Evolutionary conservation across 2,113 vertebrate species (phyloP), one percentile per base, ranked within the genome.

Genomic region (Siniperca chuatsi): DNA sequence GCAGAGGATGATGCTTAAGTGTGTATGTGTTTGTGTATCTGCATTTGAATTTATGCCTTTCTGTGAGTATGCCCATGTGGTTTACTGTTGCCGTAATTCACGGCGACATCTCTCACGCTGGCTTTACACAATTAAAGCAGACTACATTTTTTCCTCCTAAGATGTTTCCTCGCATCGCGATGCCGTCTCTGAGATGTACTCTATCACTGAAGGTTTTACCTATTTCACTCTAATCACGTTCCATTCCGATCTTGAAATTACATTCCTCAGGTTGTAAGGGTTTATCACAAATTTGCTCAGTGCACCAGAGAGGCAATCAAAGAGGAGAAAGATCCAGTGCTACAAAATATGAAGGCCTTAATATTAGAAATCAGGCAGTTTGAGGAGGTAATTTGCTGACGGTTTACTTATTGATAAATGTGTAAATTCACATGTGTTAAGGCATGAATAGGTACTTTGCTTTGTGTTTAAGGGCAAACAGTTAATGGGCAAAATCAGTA

Each of bases 71-170:
- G 79, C 82, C 71, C 57, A 2, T 87, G 78, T 78, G 84, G 84
- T 92, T 94, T 91, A 90, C 62, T 70, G 74, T 81, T 78, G 71
- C 76, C 20, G 57, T 91, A 89, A 94, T 92, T 93, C 76, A 87
- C 85, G 46, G 67, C 61, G 54, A 80, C 82, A 65, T 82, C 81
- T 88, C 84, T 84, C 87, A 64, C 35, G 64, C 91, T 91, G 87
- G 67, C 78, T 92, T 89, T 82, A 62, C 73, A 88, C 92, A 93
- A 93, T 95, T 92, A 92, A 83, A 89, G 83, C 82, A 71, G 77
- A 84, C 89, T 85, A 85, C 52, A 48, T 88, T 81, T 79, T 25
- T 66, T 76, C 21, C n/a, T 29, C 75, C 77, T 46, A 33, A 90
- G 83, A 89, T 74, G 48, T 85, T 80, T 83, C 72, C 68, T 42